Conservation (phyloP, 2,797 vertebrate genomes). For the Micrastur ruficollis region DNA sequence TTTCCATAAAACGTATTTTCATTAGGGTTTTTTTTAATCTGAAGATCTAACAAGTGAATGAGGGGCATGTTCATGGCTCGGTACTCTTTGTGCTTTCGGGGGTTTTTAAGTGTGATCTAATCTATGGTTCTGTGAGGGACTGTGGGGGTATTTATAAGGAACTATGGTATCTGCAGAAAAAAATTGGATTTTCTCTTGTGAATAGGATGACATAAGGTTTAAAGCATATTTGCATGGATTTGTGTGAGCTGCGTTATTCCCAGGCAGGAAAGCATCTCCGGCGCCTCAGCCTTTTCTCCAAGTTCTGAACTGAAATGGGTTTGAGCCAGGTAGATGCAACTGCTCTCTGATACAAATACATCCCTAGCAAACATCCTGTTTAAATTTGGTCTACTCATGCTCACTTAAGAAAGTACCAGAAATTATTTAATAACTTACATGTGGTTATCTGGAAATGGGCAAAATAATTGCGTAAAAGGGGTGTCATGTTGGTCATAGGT, state of each 20-base stretch:
- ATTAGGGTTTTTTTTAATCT: neutral
- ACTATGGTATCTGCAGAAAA: neutral
- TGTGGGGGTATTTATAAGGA: neutral
- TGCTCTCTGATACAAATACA: neutral
- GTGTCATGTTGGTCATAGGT: neutral
- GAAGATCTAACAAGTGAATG: neutral
- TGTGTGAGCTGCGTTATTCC: neutral
- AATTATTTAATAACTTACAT: neutral
- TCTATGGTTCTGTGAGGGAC: neutral
- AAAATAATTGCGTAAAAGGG: neutral
- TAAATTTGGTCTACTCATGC: neutral
- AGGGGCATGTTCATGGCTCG: neutral
- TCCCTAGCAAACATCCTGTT: neutral
- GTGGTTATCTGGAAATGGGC: neutral
- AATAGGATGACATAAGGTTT: neutral
- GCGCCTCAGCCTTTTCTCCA: neutral
- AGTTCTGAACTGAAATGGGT: neutral
- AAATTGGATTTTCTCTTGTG: neutral
- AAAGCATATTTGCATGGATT: neutral
- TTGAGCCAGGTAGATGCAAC: neutral
- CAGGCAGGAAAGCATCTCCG: neutral
- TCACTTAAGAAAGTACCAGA: neutral
- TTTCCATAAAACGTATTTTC: neutral
- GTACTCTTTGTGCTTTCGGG: neutral
- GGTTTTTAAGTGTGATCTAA: neutral